Evolutionary conservation across 2,113 vertebrate genomes (phyloP).

Genomic region (Corythoichthys haematopterus): DNA sequence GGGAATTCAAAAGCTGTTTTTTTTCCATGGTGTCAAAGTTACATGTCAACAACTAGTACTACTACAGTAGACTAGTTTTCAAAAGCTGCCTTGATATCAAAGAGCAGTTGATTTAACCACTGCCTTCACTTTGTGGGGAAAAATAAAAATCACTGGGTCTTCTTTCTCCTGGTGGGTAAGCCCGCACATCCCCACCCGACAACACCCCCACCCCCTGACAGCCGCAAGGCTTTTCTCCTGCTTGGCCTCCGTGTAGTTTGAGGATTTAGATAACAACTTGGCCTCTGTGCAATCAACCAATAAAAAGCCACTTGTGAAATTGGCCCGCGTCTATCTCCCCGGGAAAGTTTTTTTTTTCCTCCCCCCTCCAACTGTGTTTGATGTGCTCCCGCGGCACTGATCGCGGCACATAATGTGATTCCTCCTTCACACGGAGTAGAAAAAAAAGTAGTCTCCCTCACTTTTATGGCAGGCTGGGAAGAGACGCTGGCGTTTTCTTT

Average conservation of each 20-base stretch:
- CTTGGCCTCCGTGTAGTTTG: slow-evolving; percentile 55
- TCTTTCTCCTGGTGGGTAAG: slow-evolving; percentile 2
- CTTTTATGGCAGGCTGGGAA: slow-evolving; percentile 25
- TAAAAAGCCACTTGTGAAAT: slow-evolving; percentile 67
- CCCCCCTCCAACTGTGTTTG: slow-evolving; percentile 44
- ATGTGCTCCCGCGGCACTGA: slow-evolving; percentile 52
- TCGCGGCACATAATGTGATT: slow-evolving; percentile 59
- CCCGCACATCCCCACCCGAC: neutral
- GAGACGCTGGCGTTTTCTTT: slow-evolving; percentile 31
- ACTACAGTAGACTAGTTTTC: too few relatives aligned
- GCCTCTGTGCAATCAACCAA: slow-evolving; percentile 67
- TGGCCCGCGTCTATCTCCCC: slow-evolving; percentile 51
- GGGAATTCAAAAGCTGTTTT: too few relatives aligned
- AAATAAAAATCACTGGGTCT: neutral
- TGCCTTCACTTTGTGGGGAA: neutral
- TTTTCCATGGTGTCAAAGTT: too few relatives aligned
- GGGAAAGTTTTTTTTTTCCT: slow-evolving; percentile 39
- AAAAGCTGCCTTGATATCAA: too few relatives aligned
- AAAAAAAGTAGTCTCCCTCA: slow-evolving; percentile 14
- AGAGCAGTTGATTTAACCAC: neutral
- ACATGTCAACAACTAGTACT: too few relatives aligned
- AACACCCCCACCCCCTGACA: neutral
- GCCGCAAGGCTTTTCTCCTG: slow-evolving; percentile 41
- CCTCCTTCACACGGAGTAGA: slow-evolving; percentile 29
- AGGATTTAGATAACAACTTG: slow-evolving; percentile 71